These are phyloP conservation scores for Hemiscyllium ocellatum DNA, from an alignment of 2,113 vertebrate species.

Conservation along the genomic window DNA sequence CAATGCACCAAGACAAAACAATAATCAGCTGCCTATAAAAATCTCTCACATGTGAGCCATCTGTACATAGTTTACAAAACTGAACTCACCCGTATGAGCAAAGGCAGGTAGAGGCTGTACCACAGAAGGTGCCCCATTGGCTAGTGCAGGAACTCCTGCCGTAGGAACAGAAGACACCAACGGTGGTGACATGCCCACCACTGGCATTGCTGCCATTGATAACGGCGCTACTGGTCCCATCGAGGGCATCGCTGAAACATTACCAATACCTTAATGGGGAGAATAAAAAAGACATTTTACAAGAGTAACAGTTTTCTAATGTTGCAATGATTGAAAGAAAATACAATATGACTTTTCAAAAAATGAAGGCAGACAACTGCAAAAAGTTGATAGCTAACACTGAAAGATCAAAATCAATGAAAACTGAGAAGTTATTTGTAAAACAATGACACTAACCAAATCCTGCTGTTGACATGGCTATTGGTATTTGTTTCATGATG, in stretches of 20 bases:
- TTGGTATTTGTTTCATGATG: conserved; percentile 80
- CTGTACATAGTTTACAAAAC: not conserved
- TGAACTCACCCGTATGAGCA: conserved; percentile 73
- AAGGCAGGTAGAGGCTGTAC: conserved; percentile 84
- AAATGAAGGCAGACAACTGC: not conserved
- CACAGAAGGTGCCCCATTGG: conserved; percentile 83
- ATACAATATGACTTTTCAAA: not conserved
- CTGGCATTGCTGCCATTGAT: conserved; percentile 79
- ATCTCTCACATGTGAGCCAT: not conserved
- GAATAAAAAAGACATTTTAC: not conserved
- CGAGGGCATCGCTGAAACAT: conserved; percentile 65
- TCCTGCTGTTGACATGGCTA: conserved; percentile 65
- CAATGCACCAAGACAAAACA: not conserved
- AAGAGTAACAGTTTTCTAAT: too few relatives aligned
- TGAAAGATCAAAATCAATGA: not conserved
- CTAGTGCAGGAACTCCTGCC: conserved; percentile 72
- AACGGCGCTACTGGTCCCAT: conserved; percentile 75
- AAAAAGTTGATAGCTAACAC: not conserved
- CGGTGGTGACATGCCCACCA: conserved; percentile 86
- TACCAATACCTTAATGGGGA: conserved; percentile 65
- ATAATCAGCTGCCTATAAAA: not conserved
- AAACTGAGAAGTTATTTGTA: not conserved
- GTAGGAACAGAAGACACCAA: conserved; percentile 76
- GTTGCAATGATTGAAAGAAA: not conserved
- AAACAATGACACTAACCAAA: conserved; percentile 69